A percentile compares a stretch with the other conserved stretches of the same genome.
These are phyloP conservation scores for Fragum fragum DNA, from an alignment of 2,888 invertebrate genomes.

Conservation along the genomic window DNA sequence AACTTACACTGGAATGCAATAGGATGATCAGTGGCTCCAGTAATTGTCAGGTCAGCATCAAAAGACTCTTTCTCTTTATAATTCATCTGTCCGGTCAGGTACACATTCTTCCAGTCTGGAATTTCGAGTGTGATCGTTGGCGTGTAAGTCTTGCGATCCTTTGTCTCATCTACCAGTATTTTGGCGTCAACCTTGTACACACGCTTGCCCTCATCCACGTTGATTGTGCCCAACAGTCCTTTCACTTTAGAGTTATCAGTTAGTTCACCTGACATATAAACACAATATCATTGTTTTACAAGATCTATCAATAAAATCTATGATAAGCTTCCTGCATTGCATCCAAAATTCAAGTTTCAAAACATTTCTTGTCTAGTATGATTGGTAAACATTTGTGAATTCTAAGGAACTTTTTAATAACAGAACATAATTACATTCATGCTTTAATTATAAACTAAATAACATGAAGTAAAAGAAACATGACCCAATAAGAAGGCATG, in stretches of 20 bases:
- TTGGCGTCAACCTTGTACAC: slow-evolving; percentile 76
- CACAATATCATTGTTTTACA: background rate
- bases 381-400: too few species aligned
- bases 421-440: too few species aligned
- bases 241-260: slow-evolving; percentile 64
- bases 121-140: slow-evolving; percentile 74
- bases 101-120: slow-evolving; percentile 69
- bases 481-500: too few species aligned
- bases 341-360: too few species aligned
- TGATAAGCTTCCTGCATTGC: too few species aligned
- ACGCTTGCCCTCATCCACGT: slow-evolving; percentile 70
- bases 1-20: slow-evolving; percentile 62
- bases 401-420: too few species aligned
- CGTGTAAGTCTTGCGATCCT: slow-evolving; percentile 64
- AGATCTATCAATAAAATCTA: too few species aligned
- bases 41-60: slow-evolving; percentile 58
- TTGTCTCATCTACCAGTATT: slow-evolving; percentile 68
- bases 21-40: slow-evolving; percentile 59
- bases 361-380: too few species aligned
- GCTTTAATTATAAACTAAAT: too few species aligned
- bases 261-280: slow-evolving; percentile 52
- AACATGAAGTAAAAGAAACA: too few species aligned
- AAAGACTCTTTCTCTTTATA: slow-evolving; percentile 59
- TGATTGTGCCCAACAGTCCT: slow-evolving; percentile 69
- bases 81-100: slow-evolving; percentile 65